Percentiles rank a stretch among this genome's conserved stretches.
These are phyloP conservation scores for Muricea muricata DNA, from an alignment of 92 coral and sea anemone species.

Conservation along the genomic window DNA sequence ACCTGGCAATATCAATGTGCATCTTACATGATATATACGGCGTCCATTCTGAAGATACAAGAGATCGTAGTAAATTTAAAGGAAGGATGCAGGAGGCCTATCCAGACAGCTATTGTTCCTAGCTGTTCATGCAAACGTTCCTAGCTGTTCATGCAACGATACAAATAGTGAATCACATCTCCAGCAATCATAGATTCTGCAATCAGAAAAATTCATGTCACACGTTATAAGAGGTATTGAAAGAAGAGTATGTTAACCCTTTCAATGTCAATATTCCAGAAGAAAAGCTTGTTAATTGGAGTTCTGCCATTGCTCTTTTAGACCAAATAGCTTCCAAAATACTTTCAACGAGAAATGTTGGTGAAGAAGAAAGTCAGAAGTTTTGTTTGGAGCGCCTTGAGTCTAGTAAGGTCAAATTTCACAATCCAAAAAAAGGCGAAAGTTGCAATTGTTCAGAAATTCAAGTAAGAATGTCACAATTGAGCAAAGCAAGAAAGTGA, in stretches of 20 bases:
- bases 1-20: not conserved
- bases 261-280: not conserved
- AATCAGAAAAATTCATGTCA: slow-evolving; percentile 3
- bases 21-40: not conserved
- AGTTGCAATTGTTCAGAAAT: too few species aligned
- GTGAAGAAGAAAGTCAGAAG: too few species aligned
- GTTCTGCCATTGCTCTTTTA: too few species aligned
- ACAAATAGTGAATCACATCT: too few species aligned
- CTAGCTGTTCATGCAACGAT: too few species aligned
- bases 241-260: too few species aligned
- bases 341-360: not conserved
- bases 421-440: too few species aligned
- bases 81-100: not conserved
- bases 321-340: slow-evolving; percentile 2
- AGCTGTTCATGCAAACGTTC: too few species aligned
- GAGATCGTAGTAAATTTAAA: not conserved
- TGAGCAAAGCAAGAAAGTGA: too few species aligned
- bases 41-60: not conserved
- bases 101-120: too few species aligned
- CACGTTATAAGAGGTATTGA: not conserved
- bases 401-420: too few species aligned
- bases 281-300: not conserved
- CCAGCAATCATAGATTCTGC: not conserved
- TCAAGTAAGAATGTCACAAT: too few species aligned
- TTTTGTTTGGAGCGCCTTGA: slow-evolving; percentile 13